Evolutionary conservation across 1,140 invertebrate species (phyloP).

Genomic region (Panagrolaimus sp.): DNA sequence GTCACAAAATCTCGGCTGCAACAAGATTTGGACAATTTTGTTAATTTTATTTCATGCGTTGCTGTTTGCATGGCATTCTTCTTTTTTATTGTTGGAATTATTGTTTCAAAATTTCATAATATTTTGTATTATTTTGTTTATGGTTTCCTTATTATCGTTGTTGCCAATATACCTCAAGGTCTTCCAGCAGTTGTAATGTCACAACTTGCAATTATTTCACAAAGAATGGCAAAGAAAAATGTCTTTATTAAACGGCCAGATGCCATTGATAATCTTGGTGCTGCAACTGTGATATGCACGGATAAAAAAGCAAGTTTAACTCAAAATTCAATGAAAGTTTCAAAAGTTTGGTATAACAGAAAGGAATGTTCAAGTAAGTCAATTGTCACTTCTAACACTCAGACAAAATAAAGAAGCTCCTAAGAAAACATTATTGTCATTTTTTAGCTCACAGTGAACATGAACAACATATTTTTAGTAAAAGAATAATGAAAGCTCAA

Average conservation of each 20-base stretch:
- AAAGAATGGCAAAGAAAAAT: slow-evolving; percentile 94
- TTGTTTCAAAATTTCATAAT: slow-evolving; percentile 39
- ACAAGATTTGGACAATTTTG: slow-evolving; percentile 35
- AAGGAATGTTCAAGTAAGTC: slow-evolving; percentile 6
- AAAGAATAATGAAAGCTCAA: slow-evolving; percentile 14
- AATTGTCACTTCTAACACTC: neutral
- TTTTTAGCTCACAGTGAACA: no score
- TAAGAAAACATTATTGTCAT: no score
- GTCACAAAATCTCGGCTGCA: neutral
- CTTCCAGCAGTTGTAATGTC: slow-evolving; percentile 96
- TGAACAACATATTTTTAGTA: slow-evolving; percentile 13
- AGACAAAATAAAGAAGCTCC: neutral
- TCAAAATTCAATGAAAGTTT: slow-evolving; percentile 96
- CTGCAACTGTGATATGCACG: slow-evolving; percentile 85
- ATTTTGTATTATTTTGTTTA: slow-evolving; percentile 42
- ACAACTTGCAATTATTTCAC: slow-evolving; percentile 89
- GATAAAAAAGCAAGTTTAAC: slow-evolving; percentile 98
- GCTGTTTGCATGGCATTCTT: slow-evolving; percentile 40
- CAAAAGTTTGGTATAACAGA: slow-evolving; percentile 62
- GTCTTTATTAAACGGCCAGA: slow-evolving; percentile 95
- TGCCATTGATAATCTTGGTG: slow-evolving; percentile 66
- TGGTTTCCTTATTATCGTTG: slow-evolving; percentile 46
- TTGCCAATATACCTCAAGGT: slow-evolving; percentile 45
- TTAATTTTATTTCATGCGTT: slow-evolving; percentile 36
- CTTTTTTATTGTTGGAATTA: slow-evolving; percentile 36